Percentiles rank a stretch among this genome's conserved stretches.
phyloP scores from a whole-genome alignment of 2,797 vertebrate species.

The Cynopterus sphinx region DNA sequence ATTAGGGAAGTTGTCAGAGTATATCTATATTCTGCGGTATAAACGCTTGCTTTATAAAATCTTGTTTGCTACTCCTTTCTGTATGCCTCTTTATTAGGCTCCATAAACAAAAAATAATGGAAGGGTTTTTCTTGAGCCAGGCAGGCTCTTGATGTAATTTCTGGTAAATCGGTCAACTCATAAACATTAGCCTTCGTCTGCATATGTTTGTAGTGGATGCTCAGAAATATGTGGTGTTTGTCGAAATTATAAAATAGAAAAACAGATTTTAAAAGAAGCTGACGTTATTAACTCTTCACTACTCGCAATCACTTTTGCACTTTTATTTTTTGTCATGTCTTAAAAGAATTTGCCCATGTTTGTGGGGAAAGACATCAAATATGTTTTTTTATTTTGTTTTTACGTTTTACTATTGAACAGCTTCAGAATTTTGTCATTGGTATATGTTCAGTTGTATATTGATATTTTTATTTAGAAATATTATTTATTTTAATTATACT shows the following conservation, averaged over 20 bases:
- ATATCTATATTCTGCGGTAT: too few species aligned
- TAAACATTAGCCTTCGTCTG: neutral
- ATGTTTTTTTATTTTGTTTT: neutral
- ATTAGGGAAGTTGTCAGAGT: neutral
- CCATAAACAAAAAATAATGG: slow-evolving; percentile 14
- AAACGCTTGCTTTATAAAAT: neutral
- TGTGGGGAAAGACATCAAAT: neutral
- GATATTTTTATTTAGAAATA: slow-evolving; percentile 2
- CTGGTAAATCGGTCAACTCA: neutral
- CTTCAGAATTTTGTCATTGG: neutral
- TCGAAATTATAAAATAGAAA: slow-evolving; percentile 28
- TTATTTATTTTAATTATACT: neutral
- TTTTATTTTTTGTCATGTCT: neutral
- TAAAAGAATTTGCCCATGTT: neutral
- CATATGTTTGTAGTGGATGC: neutral
- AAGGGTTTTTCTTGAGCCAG: neutral
- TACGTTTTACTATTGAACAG: neutral
- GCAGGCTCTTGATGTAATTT: neutral
- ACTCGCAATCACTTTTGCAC: neutral
- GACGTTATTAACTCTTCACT: neutral
- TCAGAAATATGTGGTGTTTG: neutral
- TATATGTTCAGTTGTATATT: neutral
- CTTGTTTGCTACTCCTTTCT: neutral
- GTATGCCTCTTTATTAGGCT: neutral
- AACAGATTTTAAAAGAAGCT: neutral